These are phyloP conservation scores for Rhagonycha lutea DNA, from an alignment of 2,888 invertebrate species.

Conservation along the genomic window DNA sequence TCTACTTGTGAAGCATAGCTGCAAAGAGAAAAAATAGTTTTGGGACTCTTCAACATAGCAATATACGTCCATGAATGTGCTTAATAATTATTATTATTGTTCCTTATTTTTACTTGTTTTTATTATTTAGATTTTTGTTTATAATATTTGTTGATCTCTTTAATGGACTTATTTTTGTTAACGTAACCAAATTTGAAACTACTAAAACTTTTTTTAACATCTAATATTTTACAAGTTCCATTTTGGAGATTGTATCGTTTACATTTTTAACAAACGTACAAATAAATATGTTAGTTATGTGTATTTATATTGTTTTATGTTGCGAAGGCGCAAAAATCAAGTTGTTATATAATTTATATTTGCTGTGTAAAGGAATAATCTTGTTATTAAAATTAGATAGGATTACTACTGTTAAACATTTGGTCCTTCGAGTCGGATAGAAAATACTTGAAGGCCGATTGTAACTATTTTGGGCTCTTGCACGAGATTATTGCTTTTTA, in stretches of 20 bases:
- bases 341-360: constrained; percentile 4
- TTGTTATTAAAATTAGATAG: not conserved
- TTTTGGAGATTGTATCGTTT: not conserved
- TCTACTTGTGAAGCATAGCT: constrained; percentile 47
- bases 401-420: not conserved
- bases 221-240: not conserved
- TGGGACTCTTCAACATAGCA: constrained; percentile 8
- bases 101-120: constrained; percentile 23
- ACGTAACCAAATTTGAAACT: not conserved
- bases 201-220: not conserved
- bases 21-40: not conserved
- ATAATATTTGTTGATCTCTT: constrained; percentile 19
- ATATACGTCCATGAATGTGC: constrained; percentile 29
- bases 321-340: not conserved
- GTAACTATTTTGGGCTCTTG: not conserved
- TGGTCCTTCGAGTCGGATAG: not conserved
- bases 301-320: not conserved
- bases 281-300: constrained; percentile 13
- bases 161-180: not conserved
- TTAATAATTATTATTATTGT: constrained; percentile 23
- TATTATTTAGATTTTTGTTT: constrained; percentile 17
- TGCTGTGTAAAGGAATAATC: not conserved
- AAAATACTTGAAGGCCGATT: not conserved
- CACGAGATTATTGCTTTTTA: constrained; percentile 2
- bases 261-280: constrained; percentile 22